Base-by-base conservation (phyloP, 2,113 vertebrate genomes). In the Spea bombifrons region DNA sequence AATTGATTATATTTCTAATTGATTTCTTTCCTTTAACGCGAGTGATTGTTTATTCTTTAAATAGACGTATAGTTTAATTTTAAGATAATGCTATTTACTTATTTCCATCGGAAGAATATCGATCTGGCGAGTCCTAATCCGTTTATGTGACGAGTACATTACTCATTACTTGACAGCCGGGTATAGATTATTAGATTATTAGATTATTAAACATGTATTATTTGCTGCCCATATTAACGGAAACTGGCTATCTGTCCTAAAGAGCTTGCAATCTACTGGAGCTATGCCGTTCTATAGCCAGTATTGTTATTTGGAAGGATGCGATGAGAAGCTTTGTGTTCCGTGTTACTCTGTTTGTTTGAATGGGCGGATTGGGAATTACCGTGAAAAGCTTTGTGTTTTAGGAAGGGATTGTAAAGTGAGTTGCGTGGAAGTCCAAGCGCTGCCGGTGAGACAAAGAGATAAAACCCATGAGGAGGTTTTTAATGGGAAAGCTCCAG, bases 401-500 rank as follows among this genome's bases (percentile, higher is more conserved):
- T 59, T 13, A 4, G 55, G 55, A 12, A 59, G 15, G 55, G 5
- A 52, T 61, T 30, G 15, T 12, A 61, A 61, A 12, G 12, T 16
- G 16, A 17, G 16, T 8, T 1, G 63, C 63, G 6, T 43, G 5
- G 30, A 59, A 59, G 43, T 8, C 65, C 7, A 16, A n/a, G 3
- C 52, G 9, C 55, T 48, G 73, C 5, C 43, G 50, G 44, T 0
- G 12, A 76, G 47, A 76, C 49, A 59, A 50, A 76, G 44, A 68
- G 7, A 6, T 2, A 13, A 68, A 47, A 76, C n/a, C 43, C 43
- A 45, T 48, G 7, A 48, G 15, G 16, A 17, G 43, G 30, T 68
- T 44, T 16, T 46, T 66, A 65, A 64, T 75, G 48, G 73, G 61
- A 75, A 65, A 12, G 9, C 13, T 16, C 55, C 65, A 12, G 43